Evolutionary conservation across 2,113 vertebrate genomes (phyloP).

Genomic region (Gymnocephalus cernua): DNA sequence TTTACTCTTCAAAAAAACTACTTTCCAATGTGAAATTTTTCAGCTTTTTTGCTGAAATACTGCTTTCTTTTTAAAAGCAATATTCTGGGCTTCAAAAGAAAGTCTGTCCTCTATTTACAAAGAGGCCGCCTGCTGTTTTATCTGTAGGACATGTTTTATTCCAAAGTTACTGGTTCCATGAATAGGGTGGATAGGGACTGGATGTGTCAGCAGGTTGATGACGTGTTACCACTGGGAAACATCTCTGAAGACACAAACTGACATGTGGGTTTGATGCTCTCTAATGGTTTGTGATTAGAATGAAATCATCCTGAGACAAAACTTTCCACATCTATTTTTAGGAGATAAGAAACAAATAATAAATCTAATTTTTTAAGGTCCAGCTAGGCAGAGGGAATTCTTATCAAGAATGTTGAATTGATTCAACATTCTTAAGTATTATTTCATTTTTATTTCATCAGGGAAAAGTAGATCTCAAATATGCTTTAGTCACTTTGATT

Average conservation of each 20-base stretch:
- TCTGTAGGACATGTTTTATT: conserved; percentile 38
- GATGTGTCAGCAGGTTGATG: conserved; percentile 73
- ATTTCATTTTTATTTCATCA: background rate
- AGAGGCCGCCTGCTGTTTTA: conserved; percentile 31
- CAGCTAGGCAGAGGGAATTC: background rate
- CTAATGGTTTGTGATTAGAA: conserved; percentile 66
- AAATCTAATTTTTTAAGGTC: conserved; percentile 3
- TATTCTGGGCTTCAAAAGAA: conserved; percentile 8
- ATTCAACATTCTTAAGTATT: conserved; percentile 10
- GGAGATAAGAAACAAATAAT: conserved; percentile 30
- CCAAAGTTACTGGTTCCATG: conserved; percentile 60
- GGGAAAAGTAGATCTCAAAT: background rate
- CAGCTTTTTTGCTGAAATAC: too few relatives aligned
- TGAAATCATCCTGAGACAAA: conserved; percentile 60
- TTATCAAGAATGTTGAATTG: background rate
- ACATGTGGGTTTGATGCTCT: conserved; percentile 70
- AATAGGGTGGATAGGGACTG: conserved; percentile 39
- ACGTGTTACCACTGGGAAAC: conserved; percentile 65
- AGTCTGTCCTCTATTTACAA: conserved; percentile 47
- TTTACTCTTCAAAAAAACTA: too few relatives aligned
- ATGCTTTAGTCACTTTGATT: background rate
- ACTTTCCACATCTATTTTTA: conserved; percentile 28
- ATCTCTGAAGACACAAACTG: conserved; percentile 65
- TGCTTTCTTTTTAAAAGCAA: too few relatives aligned
- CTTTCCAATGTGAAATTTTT: too few relatives aligned